A percentile compares a stretch with the other conserved stretches of the same genome.
phyloP scores from a whole-genome alignment of 2,113 vertebrate species.

The Indri indri region DNA sequence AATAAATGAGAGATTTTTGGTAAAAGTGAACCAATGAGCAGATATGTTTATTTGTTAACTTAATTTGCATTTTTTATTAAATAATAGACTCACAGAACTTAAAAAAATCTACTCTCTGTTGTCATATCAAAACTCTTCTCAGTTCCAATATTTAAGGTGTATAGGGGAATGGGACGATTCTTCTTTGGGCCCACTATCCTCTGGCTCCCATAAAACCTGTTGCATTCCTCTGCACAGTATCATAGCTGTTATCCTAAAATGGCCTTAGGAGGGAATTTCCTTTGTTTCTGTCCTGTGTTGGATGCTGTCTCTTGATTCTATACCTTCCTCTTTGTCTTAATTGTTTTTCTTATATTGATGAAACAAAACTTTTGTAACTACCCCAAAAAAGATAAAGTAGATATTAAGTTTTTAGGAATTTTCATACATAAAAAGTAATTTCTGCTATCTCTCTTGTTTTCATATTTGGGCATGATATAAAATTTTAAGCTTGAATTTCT shows the following conservation, averaged over 20 bases:
- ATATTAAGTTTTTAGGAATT: neutral
- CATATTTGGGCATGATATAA: neutral
- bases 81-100: neutral
- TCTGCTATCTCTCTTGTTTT: neutral
- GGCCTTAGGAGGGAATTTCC: neutral
- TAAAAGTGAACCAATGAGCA: neutral
- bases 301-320: neutral
- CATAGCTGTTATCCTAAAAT: neutral
- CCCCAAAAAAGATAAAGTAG: neutral
- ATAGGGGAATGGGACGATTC: neutral
- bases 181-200: neutral
- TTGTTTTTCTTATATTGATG: neutral
- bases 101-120: neutral
- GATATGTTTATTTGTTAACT: neutral
- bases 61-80: neutral
- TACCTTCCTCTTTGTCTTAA: neutral
- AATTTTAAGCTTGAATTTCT: neutral
- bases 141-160: neutral
- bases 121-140: neutral
- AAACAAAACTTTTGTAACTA: neutral
- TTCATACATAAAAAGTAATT: neutral
- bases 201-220: neutral
- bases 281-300: neutral
- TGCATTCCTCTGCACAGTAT: rapidly evolving
- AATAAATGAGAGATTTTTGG: neutral